phyloP scores from a whole-genome alignment of 2,797 vertebrate genomes.

The Margarornis squamiger region DNA sequence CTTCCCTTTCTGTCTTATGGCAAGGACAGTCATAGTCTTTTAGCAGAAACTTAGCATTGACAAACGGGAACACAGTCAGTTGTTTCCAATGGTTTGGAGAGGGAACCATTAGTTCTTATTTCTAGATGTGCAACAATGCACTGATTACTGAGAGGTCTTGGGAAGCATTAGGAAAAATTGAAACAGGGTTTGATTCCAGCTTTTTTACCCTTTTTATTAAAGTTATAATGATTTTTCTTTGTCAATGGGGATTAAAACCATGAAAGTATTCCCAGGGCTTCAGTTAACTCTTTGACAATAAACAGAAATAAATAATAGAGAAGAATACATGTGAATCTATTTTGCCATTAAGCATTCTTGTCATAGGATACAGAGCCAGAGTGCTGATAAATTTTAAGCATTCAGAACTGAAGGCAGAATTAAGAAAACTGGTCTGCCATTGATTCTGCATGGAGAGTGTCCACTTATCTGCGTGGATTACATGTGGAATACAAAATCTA shows the following conservation, averaged over 20 bases:
- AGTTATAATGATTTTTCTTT: not conserved
- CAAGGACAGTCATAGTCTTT: not conserved
- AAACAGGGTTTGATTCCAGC: not conserved
- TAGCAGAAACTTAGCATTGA: not conserved
- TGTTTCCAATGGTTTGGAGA: not conserved
- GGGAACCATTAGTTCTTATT: not conserved
- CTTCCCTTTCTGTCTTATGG: not conserved
- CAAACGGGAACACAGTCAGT: not conserved
- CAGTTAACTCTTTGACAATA: not conserved
- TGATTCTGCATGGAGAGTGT: not conserved
- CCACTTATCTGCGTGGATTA: not conserved
- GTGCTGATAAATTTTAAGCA: not conserved
- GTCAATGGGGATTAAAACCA: not conserved
- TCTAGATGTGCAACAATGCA: not conserved
- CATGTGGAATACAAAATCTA: not conserved
- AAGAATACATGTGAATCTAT: not conserved
- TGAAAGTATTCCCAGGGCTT: not conserved
- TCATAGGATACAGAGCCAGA: not conserved
- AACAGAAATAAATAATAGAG: not conserved
- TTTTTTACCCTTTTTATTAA: not conserved
- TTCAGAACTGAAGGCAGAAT: not conserved
- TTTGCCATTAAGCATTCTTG: not conserved
- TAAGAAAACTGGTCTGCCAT: not conserved
- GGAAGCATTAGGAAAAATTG: not conserved
- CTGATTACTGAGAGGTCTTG: not conserved